Percentiles rank a stretch among this genome's conserved stretches.
Conservation (phyloP, 1,140 invertebrate genomes). For the Cyphomyrmex costatus region DNA sequence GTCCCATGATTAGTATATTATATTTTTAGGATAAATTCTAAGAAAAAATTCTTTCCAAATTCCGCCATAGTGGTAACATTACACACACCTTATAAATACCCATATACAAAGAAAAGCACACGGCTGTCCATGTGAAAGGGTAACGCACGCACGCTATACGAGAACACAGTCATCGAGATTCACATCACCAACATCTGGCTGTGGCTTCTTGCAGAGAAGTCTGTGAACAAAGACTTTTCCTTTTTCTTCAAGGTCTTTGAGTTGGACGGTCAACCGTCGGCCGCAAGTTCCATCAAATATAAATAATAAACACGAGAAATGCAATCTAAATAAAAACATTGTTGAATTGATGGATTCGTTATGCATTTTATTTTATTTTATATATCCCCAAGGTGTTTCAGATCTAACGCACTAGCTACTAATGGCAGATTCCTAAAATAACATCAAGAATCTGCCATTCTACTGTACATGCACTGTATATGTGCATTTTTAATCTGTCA, state of each 20-base stretch:
- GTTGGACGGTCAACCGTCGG: not conserved
- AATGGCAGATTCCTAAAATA: too few species aligned
- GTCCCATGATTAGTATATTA: too few species aligned
- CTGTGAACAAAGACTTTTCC: slow-evolving; percentile 79
- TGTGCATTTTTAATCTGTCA: not conserved
- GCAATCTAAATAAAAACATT: not conserved
- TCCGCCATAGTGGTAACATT: slow-evolving; percentile 46
- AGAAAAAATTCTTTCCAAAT: too few species aligned
- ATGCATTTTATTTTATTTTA: not conserved
- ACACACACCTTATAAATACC: slow-evolving; percentile 43
- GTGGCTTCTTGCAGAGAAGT: slow-evolving; percentile 76
- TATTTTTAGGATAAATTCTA: too few species aligned
- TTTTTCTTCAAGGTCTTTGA: slow-evolving; percentile 75
- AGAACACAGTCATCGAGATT: not conserved
- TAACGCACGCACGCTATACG: not conserved
- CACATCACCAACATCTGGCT: slow-evolving; percentile 79
- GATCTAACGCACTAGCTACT: too few species aligned
- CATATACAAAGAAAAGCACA: slow-evolving; percentile 38
- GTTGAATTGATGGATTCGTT: not conserved
- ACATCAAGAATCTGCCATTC: too few species aligned
- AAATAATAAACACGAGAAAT: not conserved
- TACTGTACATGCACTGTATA: too few species aligned
- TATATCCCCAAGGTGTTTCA: too few species aligned
- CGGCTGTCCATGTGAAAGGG: not conserved
- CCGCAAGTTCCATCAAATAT: not conserved